Base-by-base conservation (phyloP, 2,797 vertebrate species). In the Ceyx erithaca region DNA sequence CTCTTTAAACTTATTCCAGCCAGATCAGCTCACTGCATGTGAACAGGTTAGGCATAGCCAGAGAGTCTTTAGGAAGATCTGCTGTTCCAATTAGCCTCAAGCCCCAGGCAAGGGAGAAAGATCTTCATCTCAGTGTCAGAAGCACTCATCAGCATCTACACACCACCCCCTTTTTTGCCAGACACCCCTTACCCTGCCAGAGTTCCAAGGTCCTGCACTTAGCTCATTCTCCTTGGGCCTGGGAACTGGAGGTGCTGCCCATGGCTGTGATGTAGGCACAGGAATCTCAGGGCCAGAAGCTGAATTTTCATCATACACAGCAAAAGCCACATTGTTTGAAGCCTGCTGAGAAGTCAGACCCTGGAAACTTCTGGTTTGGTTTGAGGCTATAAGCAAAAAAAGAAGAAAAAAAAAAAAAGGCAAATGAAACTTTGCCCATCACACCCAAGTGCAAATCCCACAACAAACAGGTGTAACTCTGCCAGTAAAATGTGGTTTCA, bases 181-280 rank as follows among this genome's bases (percentile, higher is more conserved):
- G 1, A 51, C 23, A 31, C n/a, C 76, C 31, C 95, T 84, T 97
- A 99, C 99, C 98, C 98, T 98, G 61, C 98, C 97, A 30, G 97
- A 96, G 78, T 98, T 99, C 99, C 99, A 99, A 33, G 97, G 98
- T 67, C 98, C 98, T 22, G 98, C 94, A 0, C 93, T 97, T 57
- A 98, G 96, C 57, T 99, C 98, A 7, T 99, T 99, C 96, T 99
- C 99, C 91, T 99, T 99, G 22, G 98, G 97, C 78, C 95, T 98
- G 4, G 98, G 88, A 73, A 96, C 82, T 54, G 99, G 99, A 54
- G 98, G 98, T 69, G 98, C 98, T 41, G 90, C 22, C 99, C 99
- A 99, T 1, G 97, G 89, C 94, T 99, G 98, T 33, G 96, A 26
- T 54, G 45, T 91, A 37, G 97, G 95, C 18, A 97, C 95, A 26